A percentile compares a stretch with the other conserved stretches of the same genome.
phyloP scores from a whole-genome alignment of 2,113 vertebrate species.

The Mungos mungo region DNA sequence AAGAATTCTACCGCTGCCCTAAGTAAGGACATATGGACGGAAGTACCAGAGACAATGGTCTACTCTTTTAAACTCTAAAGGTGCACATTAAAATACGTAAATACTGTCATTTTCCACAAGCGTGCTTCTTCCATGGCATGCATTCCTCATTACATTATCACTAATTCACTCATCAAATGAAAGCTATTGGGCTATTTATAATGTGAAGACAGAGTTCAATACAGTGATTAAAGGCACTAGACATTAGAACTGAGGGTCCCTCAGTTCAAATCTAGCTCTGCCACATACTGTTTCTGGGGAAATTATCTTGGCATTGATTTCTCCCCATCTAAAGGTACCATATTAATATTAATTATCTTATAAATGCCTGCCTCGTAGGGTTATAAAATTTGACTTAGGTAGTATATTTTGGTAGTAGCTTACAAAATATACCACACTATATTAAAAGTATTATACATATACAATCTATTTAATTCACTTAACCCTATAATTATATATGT shows the following conservation, averaged over 20 bases:
- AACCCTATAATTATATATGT: background rate
- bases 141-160: background rate
- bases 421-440: background rate
- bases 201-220: background rate
- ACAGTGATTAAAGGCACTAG: background rate
- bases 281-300: background rate
- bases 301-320: background rate
- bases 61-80: background rate
- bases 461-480: background rate
- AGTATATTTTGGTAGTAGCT: background rate
- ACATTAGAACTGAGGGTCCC: rapidly evolving
- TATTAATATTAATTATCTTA: background rate
- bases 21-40: background rate
- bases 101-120: background rate
- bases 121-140: background rate
- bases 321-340: background rate
- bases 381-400: constrained; percentile 4
- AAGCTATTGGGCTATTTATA: background rate
- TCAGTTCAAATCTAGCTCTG: background rate
- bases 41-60: background rate
- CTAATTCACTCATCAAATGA: background rate
- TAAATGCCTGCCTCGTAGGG: background rate
- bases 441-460: background rate
- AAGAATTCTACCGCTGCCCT: background rate
- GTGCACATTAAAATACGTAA: background rate